Base-by-base conservation (phyloP, 2,888 invertebrate species). In the Camponotus fellah region DNA sequence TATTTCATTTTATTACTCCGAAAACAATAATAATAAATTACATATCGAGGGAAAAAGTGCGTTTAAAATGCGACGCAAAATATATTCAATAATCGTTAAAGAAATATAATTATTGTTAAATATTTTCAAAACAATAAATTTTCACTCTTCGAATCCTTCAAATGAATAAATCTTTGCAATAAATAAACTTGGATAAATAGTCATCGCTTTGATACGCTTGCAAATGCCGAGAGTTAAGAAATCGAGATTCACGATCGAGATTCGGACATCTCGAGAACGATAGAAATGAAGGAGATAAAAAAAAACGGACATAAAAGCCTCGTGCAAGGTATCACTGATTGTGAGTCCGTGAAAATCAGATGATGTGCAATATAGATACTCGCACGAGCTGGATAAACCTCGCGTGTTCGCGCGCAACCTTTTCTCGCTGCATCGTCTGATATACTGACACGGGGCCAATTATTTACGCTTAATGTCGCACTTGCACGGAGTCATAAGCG, bases 401-500 rank as follows among this genome's bases (percentile, higher is more conserved):
- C 75, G 84, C 84, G 82, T 84, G 84, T 60, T 65, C 60, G 65
- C 77, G 62, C 71, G 64, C 64, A 68, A 71, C 62, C 76, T 72
- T 72, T 81, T 46, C 60, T 74, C 72, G 32, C 43, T 71, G 49
- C 71, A 76, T 84, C 76, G 77, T 37, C 58, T 84, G 71, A 66
- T 53, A 58, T 56, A 84, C 77, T 21, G 80, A 72, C 76, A 49
- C 56, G 65, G 85, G 71, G 68, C 79, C 82, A 81, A 83, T 87
- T 77, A 85, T 85, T 84, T 65, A 72, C 81, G 76, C 68, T 68
- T 74, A 80, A 80, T 80, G 79, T 46, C 79, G 79, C 46, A 72
- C 72, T 80, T 72, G 60, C 79, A 60, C 79, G 79, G 71, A 79
- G 72, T 71, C 21, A 26, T 26, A 10, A 10, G 79, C 43, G 21